Conservation (phyloP, 2,888 invertebrate genomes). For the Eudasyphora cyanicolor region DNA sequence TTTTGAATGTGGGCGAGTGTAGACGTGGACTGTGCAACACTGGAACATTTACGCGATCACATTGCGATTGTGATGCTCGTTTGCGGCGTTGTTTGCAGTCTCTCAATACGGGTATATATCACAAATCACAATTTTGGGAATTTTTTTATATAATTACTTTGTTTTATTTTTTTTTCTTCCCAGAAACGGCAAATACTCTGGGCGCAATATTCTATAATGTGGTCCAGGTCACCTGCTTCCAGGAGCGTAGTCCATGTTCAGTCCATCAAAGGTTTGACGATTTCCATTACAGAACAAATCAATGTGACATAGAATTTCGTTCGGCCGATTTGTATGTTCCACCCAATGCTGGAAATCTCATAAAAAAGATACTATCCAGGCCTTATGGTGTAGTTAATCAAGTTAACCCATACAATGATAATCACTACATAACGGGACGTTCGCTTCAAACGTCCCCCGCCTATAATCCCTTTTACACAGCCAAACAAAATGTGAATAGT, state of each 20-base stretch:
- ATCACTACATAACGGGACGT: slow-evolving; percentile 44
- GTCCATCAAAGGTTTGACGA: slow-evolving; percentile 83
- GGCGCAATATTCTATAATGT: slow-evolving; percentile 89
- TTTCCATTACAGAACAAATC: slow-evolving; percentile 70
- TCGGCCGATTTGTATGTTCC: slow-evolving; percentile 77
- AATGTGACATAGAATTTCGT: slow-evolving; percentile 74
- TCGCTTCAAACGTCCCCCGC: slow-evolving; percentile 17
- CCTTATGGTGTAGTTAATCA: slow-evolving; percentile 66
- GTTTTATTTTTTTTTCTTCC: slow-evolving; percentile 13
- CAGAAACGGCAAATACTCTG: slow-evolving; percentile 85
- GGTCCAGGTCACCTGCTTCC: slow-evolving; percentile 87
- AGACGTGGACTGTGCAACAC: slow-evolving; percentile 85
- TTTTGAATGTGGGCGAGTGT: slow-evolving; percentile 83
- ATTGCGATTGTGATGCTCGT: slow-evolving; percentile 88
- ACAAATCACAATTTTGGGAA: neutral
- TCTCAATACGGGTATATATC: slow-evolving; percentile 81
- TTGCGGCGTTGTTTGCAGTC: slow-evolving; percentile 86
- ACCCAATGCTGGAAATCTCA: slow-evolving; percentile 74
- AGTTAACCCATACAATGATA: neutral
- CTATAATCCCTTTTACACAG: slow-evolving; percentile 46
- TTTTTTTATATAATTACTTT: neutral
- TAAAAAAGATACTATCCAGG: slow-evolving; percentile 73
- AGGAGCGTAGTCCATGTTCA: slow-evolving; percentile 84
- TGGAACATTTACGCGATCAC: slow-evolving; percentile 85
- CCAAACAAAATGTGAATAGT: slow-evolving; percentile 68